Conservation (phyloP, 2,888 invertebrate species). For the Ochropleura leucogaster region DNA sequence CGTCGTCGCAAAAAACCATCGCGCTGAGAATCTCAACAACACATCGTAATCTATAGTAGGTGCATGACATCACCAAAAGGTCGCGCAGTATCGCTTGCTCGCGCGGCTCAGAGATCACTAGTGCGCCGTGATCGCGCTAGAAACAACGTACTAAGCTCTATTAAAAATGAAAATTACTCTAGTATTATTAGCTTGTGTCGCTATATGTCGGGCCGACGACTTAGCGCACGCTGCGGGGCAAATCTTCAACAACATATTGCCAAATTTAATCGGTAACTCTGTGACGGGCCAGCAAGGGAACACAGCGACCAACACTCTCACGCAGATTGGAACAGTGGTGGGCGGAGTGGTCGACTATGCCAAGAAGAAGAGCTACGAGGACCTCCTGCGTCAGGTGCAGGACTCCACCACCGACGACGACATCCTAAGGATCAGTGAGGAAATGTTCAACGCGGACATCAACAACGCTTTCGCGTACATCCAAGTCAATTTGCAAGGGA, state of each 20-base stretch:
- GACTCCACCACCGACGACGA: constrained; percentile 92
- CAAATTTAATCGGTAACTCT: constrained; percentile 83
- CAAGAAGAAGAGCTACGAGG: constrained; percentile 88
- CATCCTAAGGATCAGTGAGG: constrained; percentile 93
- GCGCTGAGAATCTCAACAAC: constrained; percentile 82
- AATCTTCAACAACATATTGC: constrained; percentile 86
- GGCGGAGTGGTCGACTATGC: constrained; percentile 88
- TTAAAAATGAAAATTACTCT: constrained; percentile 81
- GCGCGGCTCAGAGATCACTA: constrained; percentile 84
- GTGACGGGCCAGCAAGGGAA: constrained; percentile 84
- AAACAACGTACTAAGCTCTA: constrained; percentile 78
- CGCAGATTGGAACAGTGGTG: constrained; percentile 86
- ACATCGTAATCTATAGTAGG: constrained; percentile 78
- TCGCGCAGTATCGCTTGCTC: constrained; percentile 81
- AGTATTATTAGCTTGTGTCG: constrained; percentile 76
- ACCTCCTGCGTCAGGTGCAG: constrained; percentile 83
- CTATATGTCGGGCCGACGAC: constrained; percentile 81
- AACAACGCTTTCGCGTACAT: constrained; percentile 94
- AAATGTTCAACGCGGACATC: constrained; percentile 93
- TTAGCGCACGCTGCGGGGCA: constrained; percentile 85
- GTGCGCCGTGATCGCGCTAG: constrained; percentile 84
- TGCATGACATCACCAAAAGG: constrained; percentile 87
- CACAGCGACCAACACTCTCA: constrained; percentile 83
- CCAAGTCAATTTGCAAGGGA: constrained; percentile 93
- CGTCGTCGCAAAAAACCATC: constrained; percentile 82